A percentile compares a stretch with the other conserved stretches of the same genome.
These are phyloP conservation scores for Amiota communis DNA, from an alignment of 2,888 invertebrate species.

Conservation along the genomic window DNA sequence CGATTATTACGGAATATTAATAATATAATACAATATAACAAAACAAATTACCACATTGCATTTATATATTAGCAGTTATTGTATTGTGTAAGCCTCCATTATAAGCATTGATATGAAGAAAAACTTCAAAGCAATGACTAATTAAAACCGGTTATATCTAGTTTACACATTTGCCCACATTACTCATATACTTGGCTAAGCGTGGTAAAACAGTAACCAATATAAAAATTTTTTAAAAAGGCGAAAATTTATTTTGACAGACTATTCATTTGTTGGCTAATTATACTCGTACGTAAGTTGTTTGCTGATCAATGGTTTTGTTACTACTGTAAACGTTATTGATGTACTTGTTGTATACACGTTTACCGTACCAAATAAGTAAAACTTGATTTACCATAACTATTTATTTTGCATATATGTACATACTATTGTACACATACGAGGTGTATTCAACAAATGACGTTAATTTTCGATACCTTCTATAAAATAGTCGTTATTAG, in stretches of 20 bases:
- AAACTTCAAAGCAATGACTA: not conserved
- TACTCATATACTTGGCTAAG: too few relatives aligned
- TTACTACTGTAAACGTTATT: constrained; percentile 29
- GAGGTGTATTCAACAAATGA: not conserved
- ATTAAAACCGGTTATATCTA: not conserved
- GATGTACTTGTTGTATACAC: constrained; percentile 40
- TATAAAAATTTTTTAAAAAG: constrained; percentile 15
- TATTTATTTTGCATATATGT: constrained; percentile 13
- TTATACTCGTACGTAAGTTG: constrained; percentile 40
- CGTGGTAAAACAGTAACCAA: constrained; percentile 46
- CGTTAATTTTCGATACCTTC: too few relatives aligned
- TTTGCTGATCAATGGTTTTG: constrained; percentile 10
- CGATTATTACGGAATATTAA: too few relatives aligned
- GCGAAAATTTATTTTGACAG: constrained; percentile 36
- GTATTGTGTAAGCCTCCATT: too few relatives aligned
- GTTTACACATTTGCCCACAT: not conserved
- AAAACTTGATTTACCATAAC: constrained; percentile 26
- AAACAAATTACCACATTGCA: too few relatives aligned
- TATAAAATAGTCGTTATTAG: too few relatives aligned
- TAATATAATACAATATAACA: too few relatives aligned
- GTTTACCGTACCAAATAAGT: constrained; percentile 10
- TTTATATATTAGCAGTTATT: too few relatives aligned
- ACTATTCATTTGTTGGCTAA: constrained; percentile 59
- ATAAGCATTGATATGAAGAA: not conserved
- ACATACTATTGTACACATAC: constrained; percentile 38